Conservation (phyloP, 2,113 vertebrate species). For the Limanda limanda region DNA sequence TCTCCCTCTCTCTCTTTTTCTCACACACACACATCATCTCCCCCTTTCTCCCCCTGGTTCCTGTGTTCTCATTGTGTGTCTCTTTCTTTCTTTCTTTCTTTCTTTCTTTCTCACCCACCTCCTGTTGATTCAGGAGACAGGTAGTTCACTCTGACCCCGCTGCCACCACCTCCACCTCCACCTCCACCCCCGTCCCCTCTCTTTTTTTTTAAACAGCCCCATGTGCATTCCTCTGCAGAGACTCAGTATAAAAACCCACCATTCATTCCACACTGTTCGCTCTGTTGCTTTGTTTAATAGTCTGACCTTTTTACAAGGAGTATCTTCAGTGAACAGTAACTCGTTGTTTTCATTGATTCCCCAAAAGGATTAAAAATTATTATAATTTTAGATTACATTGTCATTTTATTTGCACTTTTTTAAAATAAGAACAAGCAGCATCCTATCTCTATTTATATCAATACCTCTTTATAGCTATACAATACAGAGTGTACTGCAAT, state of each 20-base stretch:
- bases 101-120: slow-evolving; percentile 37
- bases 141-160: slow-evolving; percentile 49
- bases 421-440: neutral
- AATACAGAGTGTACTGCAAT: too few relatives aligned
- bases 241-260: slow-evolving; percentile 74
- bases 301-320: slow-evolving; percentile 44
- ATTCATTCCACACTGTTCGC: slow-evolving; percentile 53
- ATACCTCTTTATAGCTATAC: too few relatives aligned
- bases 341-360: slow-evolving; percentile 34
- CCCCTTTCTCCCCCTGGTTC: slow-evolving; percentile 7
- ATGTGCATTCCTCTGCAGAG: slow-evolving; percentile 80
- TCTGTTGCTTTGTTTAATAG: slow-evolving; percentile 56
- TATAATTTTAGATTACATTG: neutral
- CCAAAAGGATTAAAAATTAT: neutral
- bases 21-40: slow-evolving; percentile 30
- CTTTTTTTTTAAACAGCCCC: slow-evolving; percentile 54
- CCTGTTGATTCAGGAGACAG: slow-evolving; percentile 59
- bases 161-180: slow-evolving; percentile 37
- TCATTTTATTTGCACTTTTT: neutral
- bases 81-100: slow-evolving; percentile 28
- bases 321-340: slow-evolving; percentile 29
- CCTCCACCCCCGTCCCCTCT: slow-evolving; percentile 16
- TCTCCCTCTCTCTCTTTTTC: neutral
- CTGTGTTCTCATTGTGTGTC: slow-evolving; percentile 45
- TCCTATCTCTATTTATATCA: too few relatives aligned